A percentile compares a stretch with the other conserved stretches of the same genome.
These are phyloP conservation scores for Tachycineta bicolor DNA, from an alignment of 2,113 vertebrate species.

Conservation along the genomic window DNA sequence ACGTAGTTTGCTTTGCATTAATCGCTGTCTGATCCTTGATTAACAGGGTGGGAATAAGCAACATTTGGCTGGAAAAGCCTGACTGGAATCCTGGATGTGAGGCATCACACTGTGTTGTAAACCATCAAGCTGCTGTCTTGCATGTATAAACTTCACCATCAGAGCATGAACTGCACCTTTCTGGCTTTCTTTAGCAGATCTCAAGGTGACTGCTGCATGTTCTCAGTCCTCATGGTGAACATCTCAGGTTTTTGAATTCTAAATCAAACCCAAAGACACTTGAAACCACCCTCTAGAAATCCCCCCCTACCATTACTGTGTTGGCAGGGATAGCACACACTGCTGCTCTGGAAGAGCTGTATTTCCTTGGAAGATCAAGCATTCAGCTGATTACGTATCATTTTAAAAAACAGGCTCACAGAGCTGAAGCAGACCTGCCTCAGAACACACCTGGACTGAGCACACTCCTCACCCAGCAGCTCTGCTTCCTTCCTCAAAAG, in stretches of 20 bases:
- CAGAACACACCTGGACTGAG: background rate
- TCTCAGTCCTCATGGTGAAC: background rate
- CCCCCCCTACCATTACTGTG: accelerated
- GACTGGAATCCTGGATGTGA: background rate
- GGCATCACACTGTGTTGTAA: background rate
- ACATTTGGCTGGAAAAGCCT: background rate
- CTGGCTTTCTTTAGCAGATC: background rate
- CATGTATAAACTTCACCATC: background rate
- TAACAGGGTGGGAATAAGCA: background rate
- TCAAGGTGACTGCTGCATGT: background rate
- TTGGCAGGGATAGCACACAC: background rate
- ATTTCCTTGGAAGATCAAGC: background rate
- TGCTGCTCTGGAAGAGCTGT: background rate
- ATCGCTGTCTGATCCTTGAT: background rate
- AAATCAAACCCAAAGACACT: background rate
- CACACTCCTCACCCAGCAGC: background rate
- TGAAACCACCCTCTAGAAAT: background rate
- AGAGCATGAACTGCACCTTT: background rate
- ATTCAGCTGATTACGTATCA: background rate
- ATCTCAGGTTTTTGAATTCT: background rate
- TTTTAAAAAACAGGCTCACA: background rate
- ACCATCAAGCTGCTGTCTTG: background rate
- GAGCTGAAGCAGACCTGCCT: background rate
- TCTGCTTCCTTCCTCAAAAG: background rate
- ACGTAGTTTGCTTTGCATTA: background rate